These are phyloP conservation scores for Pseudopleuronectes americanus DNA, from an alignment of 2,797 vertebrate species.

Conservation along the genomic window DNA sequence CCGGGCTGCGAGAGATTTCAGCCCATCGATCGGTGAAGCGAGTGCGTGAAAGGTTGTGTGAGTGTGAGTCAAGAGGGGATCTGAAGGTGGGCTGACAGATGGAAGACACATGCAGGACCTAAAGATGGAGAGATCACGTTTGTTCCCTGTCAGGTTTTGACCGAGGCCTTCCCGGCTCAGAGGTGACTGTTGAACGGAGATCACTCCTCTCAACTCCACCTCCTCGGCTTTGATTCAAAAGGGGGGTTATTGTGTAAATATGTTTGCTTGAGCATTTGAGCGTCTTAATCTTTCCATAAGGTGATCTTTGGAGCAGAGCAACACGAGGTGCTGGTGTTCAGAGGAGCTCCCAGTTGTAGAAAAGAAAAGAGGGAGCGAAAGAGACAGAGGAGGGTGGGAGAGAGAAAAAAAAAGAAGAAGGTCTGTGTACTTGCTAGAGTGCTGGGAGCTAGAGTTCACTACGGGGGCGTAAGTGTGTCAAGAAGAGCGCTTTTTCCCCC, in stretches of 20 bases:
- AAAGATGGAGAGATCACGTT: constrained; percentile 74
- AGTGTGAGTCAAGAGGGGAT: constrained; percentile 78
- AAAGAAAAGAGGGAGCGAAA: constrained; percentile 75
- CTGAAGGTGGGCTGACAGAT: constrained; percentile 77
- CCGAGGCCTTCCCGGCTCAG: constrained; percentile 72
- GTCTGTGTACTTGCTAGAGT: constrained; percentile 85
- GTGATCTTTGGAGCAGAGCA: constrained; percentile 84
- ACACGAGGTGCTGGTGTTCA: constrained; percentile 82
- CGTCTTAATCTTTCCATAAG: constrained; percentile 84
- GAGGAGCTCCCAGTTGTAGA: constrained; percentile 83
- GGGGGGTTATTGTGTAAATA: constrained; percentile 82
- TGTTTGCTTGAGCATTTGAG: constrained; percentile 81
- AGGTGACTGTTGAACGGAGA: constrained; percentile 78
- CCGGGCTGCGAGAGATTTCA: constrained; percentile 65
- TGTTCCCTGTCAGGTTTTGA: constrained; percentile 77
- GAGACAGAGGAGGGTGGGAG: constrained; percentile 74
- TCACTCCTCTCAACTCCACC: constrained; percentile 62
- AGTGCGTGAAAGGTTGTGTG: constrained; percentile 61
- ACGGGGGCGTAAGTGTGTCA: constrained; percentile 89
- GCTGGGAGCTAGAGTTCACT: constrained; percentile 88
- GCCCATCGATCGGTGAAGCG: constrained; percentile 71
- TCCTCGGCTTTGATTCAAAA: constrained; percentile 75
- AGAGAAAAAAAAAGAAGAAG: constrained; percentile 82
- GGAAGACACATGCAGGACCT: constrained; percentile 65
- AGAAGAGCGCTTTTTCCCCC: constrained; percentile 85